Conservation (phyloP, 1,140 invertebrate species). For the Macrotrachela quadricornifera region DNA sequence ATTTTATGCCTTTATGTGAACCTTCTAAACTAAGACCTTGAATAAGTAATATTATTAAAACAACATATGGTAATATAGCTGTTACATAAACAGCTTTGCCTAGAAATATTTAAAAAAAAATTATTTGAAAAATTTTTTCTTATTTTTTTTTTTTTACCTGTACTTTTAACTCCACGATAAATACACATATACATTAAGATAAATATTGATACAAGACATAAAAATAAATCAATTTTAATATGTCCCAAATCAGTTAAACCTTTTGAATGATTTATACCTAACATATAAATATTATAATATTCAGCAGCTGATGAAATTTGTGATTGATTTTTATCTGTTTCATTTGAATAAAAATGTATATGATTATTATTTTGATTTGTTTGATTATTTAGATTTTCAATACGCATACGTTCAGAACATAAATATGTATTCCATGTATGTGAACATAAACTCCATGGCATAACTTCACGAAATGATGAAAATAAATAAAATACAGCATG, state of each 20-base stretch:
- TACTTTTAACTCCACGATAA: conserved; percentile 22
- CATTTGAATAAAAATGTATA: too few species aligned
- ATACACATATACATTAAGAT: conserved; percentile 7
- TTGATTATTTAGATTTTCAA: too few species aligned
- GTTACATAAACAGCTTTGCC: background rate
- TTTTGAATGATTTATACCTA: conserved; percentile 3
- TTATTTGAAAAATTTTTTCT: too few species aligned
- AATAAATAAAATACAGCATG: conserved; percentile 92
- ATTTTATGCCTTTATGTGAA: background rate
- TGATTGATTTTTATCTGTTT: too few species aligned
- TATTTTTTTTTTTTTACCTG: background rate
- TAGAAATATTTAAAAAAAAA: too few species aligned
- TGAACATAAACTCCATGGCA: conserved; percentile 85
- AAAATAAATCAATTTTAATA: background rate
- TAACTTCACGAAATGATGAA: conserved; percentile 64
- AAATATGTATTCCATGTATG: conserved; percentile 76
- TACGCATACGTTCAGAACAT: conserved; percentile 33
- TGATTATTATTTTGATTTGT: too few species aligned
- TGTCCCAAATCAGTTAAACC: conserved; percentile 2
- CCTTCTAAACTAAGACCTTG: conserved; percentile 2
- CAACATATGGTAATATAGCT: conserved; percentile 6
- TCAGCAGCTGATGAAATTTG: background rate
- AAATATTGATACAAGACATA: conserved; percentile 4
- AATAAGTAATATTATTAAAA: conserved; percentile 3
- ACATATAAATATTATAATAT: conserved; percentile 5